phyloP scores from a whole-genome alignment of 1,140 invertebrate genomes.

The Orussus abietinus region DNA sequence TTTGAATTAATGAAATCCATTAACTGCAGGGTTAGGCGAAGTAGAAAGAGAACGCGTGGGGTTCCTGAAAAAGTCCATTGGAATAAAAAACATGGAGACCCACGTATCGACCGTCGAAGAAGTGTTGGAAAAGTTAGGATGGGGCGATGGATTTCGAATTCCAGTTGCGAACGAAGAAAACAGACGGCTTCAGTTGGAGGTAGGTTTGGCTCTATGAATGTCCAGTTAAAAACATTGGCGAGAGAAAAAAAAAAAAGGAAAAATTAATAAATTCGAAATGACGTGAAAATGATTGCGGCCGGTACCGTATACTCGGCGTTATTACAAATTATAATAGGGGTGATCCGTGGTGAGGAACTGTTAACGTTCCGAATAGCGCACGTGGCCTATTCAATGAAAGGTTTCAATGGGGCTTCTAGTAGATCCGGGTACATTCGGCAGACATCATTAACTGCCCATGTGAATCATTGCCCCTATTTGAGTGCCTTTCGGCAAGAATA shows the following conservation, averaged over 20 bases:
- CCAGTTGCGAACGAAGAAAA: conserved; percentile 71
- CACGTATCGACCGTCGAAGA: no score
- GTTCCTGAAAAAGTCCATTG: no score
- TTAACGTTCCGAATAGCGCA: neutral
- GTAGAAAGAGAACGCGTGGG: no score
- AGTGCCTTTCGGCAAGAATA: neutral
- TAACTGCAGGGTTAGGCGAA: no score
- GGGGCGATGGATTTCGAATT: conserved; percentile 66
- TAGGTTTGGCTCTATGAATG: conserved; percentile 26
- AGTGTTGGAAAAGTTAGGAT: conserved; percentile 65
- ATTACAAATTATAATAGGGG: neutral
- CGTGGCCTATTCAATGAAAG: neutral
- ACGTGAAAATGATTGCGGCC: no score
- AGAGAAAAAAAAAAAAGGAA: no score
- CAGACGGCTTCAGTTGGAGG: conserved; percentile 60
- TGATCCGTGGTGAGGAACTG: neutral
- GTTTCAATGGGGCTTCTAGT: neutral
- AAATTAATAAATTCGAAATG: conserved; percentile 5
- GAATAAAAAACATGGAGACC: no score
- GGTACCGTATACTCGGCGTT: neutral
- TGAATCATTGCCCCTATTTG: neutral
- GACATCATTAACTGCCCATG: neutral
- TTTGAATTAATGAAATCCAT: no score
- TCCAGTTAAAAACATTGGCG: no score
- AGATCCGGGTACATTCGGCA: neutral